These are phyloP conservation scores for Valencia hispanica DNA, from an alignment of 2,797 vertebrate genomes.

Conservation along the genomic window DNA sequence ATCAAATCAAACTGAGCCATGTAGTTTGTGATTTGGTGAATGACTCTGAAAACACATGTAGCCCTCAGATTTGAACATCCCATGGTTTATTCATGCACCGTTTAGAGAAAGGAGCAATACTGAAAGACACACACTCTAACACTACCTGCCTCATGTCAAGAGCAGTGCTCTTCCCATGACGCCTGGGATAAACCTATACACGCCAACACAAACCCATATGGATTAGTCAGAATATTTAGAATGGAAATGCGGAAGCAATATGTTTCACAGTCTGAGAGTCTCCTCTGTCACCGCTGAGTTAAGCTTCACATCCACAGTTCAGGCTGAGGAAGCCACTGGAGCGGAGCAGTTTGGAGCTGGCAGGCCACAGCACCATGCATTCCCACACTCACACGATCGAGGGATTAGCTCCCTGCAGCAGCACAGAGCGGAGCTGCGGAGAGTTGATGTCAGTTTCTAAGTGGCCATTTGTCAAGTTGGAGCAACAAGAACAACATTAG, in stretches of 20 bases:
- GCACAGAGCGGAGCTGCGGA: constrained; percentile 56
- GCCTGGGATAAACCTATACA: constrained; percentile 35
- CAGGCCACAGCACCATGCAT: constrained; percentile 54
- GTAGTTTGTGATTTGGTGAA: constrained; percentile 50
- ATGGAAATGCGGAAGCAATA: constrained; percentile 72
- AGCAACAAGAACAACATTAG: constrained; percentile 70
- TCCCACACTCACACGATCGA: constrained; percentile 30
- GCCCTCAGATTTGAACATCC: constrained; percentile 44
- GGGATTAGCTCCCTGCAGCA: constrained; percentile 70
- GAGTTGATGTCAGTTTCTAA: constrained; percentile 74
- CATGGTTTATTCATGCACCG: constrained; percentile 72
- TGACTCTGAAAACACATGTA: constrained; percentile 29
- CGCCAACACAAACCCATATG: constrained; percentile 33
- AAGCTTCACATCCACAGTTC: constrained; percentile 72
- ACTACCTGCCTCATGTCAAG: constrained; percentile 66
- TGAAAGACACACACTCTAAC: constrained; percentile 41
- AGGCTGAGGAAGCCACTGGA: constrained; percentile 68
- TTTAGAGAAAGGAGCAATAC: constrained; percentile 52
- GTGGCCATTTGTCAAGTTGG: constrained; percentile 75
- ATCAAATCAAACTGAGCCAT: constrained; percentile 23
- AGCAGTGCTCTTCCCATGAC: constrained; percentile 47
- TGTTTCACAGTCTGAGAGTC: constrained; percentile 72
- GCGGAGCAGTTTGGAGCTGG: constrained; percentile 66
- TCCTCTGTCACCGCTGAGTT: constrained; percentile 74
- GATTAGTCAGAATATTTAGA: constrained; percentile 73